phyloP scores from a whole-genome alignment of 2,888 invertebrate genomes.

The Ypsolopha sequella region DNA sequence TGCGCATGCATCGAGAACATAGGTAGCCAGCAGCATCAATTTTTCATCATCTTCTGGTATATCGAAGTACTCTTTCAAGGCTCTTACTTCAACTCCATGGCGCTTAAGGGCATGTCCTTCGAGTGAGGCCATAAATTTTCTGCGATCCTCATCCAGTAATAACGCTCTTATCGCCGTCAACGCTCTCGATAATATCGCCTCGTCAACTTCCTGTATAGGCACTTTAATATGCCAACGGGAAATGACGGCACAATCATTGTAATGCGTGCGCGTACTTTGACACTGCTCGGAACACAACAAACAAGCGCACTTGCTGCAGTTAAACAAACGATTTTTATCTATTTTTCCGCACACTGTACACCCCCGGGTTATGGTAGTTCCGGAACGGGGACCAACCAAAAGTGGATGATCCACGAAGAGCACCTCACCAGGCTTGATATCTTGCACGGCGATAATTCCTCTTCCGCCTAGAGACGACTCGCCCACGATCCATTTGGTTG shows the following conservation, averaged over 20 bases:
- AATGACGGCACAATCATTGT: conserved; percentile 75
- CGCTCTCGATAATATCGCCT: conserved; percentile 39
- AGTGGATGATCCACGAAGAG: conserved; percentile 80
- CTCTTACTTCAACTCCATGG: conserved; percentile 70
- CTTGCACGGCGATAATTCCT: conserved; percentile 77
- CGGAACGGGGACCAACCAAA: conserved; percentile 76
- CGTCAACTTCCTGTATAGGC: conserved; percentile 43
- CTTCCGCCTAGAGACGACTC: conserved; percentile 76
- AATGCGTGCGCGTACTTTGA: conserved; percentile 69
- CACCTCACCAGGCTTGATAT: conserved; percentile 76
- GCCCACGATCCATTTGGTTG: conserved; percentile 70
- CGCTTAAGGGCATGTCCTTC: conserved; percentile 65
- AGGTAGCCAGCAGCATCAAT: conserved; percentile 71
- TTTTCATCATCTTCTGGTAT: conserved; percentile 67
- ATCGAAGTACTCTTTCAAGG: conserved; percentile 58
- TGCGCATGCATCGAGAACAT: conserved; percentile 76
- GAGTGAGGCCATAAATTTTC: conserved; percentile 59
- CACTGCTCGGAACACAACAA: conserved; percentile 78
- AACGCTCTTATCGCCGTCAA: conserved; percentile 50
- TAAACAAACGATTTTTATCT: conserved; percentile 37
- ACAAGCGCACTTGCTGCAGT: conserved; percentile 77
- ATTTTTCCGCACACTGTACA: conserved; percentile 76
- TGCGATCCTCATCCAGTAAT: conserved; percentile 52
- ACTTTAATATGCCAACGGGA: conserved; percentile 68
- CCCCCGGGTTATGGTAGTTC: conserved; percentile 63